Percentiles rank a stretch among this genome's conserved stretches.
phyloP scores from a whole-genome alignment of 2,888 invertebrate species.

The Rhagium mordax region DNA sequence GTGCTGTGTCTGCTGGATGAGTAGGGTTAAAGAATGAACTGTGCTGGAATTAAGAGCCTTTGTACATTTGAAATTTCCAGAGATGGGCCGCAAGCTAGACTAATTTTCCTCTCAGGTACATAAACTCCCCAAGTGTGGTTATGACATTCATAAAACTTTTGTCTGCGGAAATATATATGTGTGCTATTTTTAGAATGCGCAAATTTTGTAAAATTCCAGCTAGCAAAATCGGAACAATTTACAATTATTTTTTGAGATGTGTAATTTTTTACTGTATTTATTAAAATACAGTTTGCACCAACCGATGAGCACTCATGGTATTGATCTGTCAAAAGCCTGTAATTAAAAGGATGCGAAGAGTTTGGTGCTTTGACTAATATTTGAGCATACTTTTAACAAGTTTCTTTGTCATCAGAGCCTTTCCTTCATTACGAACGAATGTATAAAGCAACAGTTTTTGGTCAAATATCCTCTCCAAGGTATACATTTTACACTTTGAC shows the following conservation, averaged over 20 bases:
- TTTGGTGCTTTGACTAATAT: slow-evolving; percentile 30
- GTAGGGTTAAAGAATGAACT: slow-evolving; percentile 21
- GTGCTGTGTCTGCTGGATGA: slow-evolving; percentile 12
- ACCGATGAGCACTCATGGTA: slow-evolving; percentile 4
- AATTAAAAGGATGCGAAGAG: slow-evolving; percentile 16
- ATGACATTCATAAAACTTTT: slow-evolving; percentile 25
- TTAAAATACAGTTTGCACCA: neutral
- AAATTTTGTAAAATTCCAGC: neutral
- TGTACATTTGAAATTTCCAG: slow-evolving; percentile 23
- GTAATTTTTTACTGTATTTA: too few relatives aligned
- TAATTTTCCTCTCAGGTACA: slow-evolving; percentile 26
- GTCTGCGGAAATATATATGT: neutral
- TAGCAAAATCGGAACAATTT: too few relatives aligned
- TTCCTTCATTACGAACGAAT: slow-evolving; percentile 11
- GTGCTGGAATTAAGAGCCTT: slow-evolving; percentile 26
- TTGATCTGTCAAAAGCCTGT: slow-evolving; percentile 4
- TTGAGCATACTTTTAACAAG: slow-evolving; percentile 32
- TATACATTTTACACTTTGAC: slow-evolving; percentile 15
- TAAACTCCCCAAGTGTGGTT: slow-evolving; percentile 26
- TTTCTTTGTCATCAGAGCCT: slow-evolving; percentile 26
- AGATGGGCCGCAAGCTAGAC: slow-evolving; percentile 19
- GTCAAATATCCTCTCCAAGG: neutral
- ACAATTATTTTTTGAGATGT: too few relatives aligned
- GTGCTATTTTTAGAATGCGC: neutral
- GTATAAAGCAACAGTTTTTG: slow-evolving; percentile 18